Evolutionary conservation across 2,113 vertebrate species (phyloP).

Genomic region (Nothobranchius kuhntae): DNA sequence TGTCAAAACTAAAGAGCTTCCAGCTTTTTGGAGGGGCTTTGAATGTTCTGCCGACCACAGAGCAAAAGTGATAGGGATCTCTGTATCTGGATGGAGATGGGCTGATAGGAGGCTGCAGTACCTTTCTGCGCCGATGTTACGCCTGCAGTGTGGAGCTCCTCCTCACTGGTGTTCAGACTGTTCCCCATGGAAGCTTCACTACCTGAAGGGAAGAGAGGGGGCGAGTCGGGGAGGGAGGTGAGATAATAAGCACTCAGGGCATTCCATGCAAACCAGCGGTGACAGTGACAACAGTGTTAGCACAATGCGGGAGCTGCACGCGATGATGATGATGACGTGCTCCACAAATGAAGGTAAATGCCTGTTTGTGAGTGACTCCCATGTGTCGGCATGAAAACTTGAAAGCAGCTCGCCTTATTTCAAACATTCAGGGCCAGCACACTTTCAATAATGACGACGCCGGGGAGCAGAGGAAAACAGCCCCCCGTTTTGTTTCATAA

Average conservation of each 20-base stretch:
- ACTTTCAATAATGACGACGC: slow-evolving; percentile 59
- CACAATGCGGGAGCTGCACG: slow-evolving; percentile 19
- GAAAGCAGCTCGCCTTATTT: slow-evolving; percentile 21
- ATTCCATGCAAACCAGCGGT: slow-evolving; percentile 46
- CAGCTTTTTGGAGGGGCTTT: slow-evolving; percentile 34
- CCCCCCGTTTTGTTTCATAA: slow-evolving; percentile 54
- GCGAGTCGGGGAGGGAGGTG: not conserved
- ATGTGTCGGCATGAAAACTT: slow-evolving; percentile 29
- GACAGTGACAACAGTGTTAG: slow-evolving; percentile 19
- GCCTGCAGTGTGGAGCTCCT: slow-evolving; percentile 80
- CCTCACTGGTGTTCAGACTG: slow-evolving; percentile 81
- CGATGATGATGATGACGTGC: slow-evolving; percentile 28
- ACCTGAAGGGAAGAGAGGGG: slow-evolving; percentile 54
- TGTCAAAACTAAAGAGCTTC: slow-evolving; percentile 64
- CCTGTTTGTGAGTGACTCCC: slow-evolving; percentile 37
- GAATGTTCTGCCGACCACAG: slow-evolving; percentile 49
- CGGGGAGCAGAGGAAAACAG: slow-evolving; percentile 34
- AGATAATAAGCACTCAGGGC: slow-evolving; percentile 42
- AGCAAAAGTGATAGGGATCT: slow-evolving; percentile 59
- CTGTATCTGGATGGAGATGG: slow-evolving; percentile 51
- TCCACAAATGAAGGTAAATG: slow-evolving; percentile 39
- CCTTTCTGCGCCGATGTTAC: slow-evolving; percentile 71
- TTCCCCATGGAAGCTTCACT: slow-evolving; percentile 78
- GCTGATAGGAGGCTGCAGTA: slow-evolving; percentile 55
- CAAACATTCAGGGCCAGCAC: slow-evolving; percentile 31